Evolutionary conservation across 2,797 vertebrate species (phyloP).

Genomic region (Etheostoma perlongum): DNA sequence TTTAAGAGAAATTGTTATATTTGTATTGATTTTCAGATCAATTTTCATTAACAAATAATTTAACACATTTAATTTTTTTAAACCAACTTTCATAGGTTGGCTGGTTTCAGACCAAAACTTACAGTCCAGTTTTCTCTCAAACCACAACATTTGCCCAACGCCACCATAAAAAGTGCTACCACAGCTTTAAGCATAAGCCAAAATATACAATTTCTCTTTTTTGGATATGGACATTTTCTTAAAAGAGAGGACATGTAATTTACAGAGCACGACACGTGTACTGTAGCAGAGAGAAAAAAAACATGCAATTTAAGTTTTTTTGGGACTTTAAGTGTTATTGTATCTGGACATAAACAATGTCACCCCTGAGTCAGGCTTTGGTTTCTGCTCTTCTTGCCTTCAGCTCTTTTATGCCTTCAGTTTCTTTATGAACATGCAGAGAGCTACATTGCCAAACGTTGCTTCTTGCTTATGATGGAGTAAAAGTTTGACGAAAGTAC

Average conservation of each 20-base stretch:
- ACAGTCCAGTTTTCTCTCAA: too few relatives aligned
- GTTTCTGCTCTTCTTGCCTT: neutral
- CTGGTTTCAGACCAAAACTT: too few relatives aligned
- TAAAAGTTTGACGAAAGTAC: constrained; percentile 14
- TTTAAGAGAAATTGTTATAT: neutral
- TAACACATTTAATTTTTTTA: neutral
- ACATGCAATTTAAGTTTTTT: too few relatives aligned
- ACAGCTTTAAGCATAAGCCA: too few relatives aligned
- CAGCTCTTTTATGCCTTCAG: neutral
- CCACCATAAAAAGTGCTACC: too few relatives aligned
- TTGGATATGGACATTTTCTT: too few relatives aligned
- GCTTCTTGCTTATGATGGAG: neutral
- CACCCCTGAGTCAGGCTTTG: neutral
- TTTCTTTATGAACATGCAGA: neutral
- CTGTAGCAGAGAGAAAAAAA: too few relatives aligned
- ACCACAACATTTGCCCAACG: too few relatives aligned
- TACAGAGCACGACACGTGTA: too few relatives aligned
- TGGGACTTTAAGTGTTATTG: too few relatives aligned
- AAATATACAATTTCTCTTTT: too few relatives aligned
- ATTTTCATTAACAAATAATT: neutral
- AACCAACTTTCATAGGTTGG: neutral
- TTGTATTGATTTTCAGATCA: neutral
- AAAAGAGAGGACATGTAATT: neutral
- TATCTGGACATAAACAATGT: too few relatives aligned
- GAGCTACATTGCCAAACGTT: neutral